phyloP scores from a whole-genome alignment of 2,113 vertebrate species.

The Struthio camelus region DNA sequence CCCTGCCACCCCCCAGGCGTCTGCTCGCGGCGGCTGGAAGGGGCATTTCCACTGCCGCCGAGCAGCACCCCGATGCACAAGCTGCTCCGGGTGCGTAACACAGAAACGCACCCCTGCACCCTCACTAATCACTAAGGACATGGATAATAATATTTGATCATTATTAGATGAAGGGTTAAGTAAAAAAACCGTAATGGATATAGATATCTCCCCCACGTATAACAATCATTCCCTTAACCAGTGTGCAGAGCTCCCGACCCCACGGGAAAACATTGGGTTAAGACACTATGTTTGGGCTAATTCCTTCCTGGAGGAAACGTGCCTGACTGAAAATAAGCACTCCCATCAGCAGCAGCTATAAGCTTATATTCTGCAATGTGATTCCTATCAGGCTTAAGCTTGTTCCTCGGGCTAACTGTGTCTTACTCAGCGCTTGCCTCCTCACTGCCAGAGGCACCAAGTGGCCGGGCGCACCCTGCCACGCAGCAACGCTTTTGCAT shows the following conservation, averaged over 20 bases:
- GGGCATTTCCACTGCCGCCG: too few species aligned
- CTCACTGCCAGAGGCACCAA: neutral
- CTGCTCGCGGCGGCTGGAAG: too few species aligned
- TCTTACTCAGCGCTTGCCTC: neutral
- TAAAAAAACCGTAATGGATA: rapidly evolving
- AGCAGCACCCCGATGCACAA: too few species aligned
- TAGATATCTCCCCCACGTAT: rapidly evolving
- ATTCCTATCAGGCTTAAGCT: neutral
- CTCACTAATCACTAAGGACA: neutral
- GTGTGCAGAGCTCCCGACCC: rapidly evolving
- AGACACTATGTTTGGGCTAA: neutral
- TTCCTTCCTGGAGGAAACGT: neutral
- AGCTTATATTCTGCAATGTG: neutral
- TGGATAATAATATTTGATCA: neutral
- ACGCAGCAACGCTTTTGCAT: neutral
- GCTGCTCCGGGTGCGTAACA: too few species aligned
- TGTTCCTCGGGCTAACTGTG: neutral
- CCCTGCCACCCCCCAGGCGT: too few species aligned
- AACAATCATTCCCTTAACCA: neutral
- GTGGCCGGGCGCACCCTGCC: neutral
- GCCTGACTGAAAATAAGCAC: neutral
- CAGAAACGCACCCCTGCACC: too few species aligned
- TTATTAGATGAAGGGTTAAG: neutral
- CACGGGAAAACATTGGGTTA: neutral
- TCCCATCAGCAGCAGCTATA: neutral